Percentiles rank a stretch among this genome's conserved stretches.
phyloP scores from a whole-genome alignment of 2,113 vertebrate species.

The Oreotrochilus melanogaster region DNA sequence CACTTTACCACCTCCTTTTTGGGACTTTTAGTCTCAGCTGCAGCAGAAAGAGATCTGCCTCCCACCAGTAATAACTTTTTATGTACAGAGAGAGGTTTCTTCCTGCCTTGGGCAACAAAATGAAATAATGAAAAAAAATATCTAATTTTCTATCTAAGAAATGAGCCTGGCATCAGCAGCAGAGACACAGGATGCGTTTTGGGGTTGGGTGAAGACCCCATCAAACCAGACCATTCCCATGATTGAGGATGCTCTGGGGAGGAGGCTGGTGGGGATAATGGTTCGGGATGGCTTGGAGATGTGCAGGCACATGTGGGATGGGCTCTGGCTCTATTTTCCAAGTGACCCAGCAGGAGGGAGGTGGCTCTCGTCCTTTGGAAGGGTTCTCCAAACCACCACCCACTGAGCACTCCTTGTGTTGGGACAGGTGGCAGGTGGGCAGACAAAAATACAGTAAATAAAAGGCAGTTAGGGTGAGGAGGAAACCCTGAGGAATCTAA shows the following conservation, averaged over 20 bases:
- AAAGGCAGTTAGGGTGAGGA: not conserved
- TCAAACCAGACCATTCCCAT: not conserved
- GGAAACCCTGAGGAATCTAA: not conserved
- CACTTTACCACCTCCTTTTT: not conserved
- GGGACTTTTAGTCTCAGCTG: not conserved
- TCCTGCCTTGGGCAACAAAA: not conserved
- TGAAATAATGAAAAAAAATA: not conserved
- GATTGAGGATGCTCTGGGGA: not conserved
- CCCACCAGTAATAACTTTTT: not conserved
- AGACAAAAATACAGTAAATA: not conserved
- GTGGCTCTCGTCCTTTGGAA: not conserved
- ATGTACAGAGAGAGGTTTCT: not conserved
- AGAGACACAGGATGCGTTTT: accelerated
- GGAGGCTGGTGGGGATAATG: not conserved
- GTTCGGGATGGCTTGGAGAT: too few relatives aligned
- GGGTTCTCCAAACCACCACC: not conserved
- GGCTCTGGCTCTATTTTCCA: not conserved
- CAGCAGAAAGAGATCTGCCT: not conserved
- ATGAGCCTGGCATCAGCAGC: accelerated
- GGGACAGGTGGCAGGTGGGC: not conserved
- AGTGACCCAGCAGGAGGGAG: not conserved
- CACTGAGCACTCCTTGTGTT: not conserved
- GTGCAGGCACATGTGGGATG: not conserved
- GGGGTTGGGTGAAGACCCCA: not conserved
- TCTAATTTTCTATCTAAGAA: not conserved